Percentiles rank a stretch among this genome's conserved stretches.
Conservation (phyloP, 2,113 vertebrate genomes). For the Phodopus roborovskii region DNA sequence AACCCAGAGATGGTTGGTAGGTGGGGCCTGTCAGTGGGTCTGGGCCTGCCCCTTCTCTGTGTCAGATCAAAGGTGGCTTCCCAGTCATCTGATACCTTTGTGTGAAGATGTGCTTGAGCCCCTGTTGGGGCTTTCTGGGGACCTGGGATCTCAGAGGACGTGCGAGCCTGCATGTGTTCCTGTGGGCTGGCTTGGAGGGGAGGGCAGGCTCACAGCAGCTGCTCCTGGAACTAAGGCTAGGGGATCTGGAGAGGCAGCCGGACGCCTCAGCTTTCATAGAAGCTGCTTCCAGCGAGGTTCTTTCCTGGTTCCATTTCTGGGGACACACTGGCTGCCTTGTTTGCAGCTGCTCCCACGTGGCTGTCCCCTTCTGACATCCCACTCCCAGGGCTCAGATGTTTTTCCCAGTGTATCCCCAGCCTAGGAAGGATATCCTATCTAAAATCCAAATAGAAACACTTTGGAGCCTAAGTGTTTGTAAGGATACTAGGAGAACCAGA, state of each 20-base stretch:
- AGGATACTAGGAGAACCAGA: slow-evolving; percentile 3
- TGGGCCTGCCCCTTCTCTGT: slow-evolving; percentile 41
- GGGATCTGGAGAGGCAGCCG: slow-evolving; percentile 28
- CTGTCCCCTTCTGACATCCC: neutral
- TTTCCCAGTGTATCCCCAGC: slow-evolving; percentile 10
- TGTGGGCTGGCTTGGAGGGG: neutral
- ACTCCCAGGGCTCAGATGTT: neutral
- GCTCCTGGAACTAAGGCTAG: slow-evolving; percentile 46
- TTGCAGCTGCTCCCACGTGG: slow-evolving; percentile 23
- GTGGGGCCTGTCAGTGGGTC: neutral
- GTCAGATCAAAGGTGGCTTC: slow-evolving; percentile 68
- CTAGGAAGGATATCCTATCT: neutral
- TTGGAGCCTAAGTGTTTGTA: neutral
- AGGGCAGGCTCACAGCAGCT: slow-evolving; percentile 7
- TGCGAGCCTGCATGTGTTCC: slow-evolving; percentile 54
- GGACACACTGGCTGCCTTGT: neutral
- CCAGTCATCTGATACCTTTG: slow-evolving; percentile 56
- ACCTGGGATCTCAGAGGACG: slow-evolving; percentile 10
- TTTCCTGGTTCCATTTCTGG: slow-evolving; percentile 52
- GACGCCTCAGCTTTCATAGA: slow-evolving; percentile 55
- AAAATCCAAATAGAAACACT: neutral
- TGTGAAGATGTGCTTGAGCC: slow-evolving; percentile 7
- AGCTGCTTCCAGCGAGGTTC: slow-evolving; percentile 47
- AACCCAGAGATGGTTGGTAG: slow-evolving; percentile 12
- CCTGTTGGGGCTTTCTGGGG: slow-evolving; percentile 18